Conservation (phyloP, 2,797 vertebrate genomes). For the Vipera ursinii region DNA sequence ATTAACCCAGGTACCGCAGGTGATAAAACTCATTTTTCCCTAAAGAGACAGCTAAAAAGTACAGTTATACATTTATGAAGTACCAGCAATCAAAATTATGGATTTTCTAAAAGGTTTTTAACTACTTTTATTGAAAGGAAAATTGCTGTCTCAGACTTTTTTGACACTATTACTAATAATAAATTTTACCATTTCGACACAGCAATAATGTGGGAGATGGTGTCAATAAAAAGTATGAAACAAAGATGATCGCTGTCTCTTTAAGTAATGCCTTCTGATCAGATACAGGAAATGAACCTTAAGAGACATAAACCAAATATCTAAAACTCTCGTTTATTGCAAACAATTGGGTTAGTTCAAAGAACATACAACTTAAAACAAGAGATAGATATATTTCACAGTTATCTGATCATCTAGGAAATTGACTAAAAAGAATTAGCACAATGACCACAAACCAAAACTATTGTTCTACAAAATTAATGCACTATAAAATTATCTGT, state of each 20-base stretch:
- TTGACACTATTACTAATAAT: constrained; percentile 81
- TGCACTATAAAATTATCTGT: neutral
- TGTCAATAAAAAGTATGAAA: constrained; percentile 79
- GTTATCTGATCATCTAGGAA: neutral
- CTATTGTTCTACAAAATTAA: neutral
- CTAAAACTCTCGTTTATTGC: constrained; percentile 48
- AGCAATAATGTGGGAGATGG: constrained; percentile 73
- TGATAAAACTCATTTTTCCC: constrained; percentile 86
- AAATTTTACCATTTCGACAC: constrained; percentile 80
- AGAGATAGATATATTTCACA: neutral
- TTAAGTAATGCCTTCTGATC: constrained; percentile 73
- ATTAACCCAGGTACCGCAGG: constrained; percentile 84
- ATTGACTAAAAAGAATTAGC: constrained; percentile 5
- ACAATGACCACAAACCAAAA: neutral
- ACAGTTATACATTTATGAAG: constrained; percentile 86
- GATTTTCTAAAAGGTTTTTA: constrained; percentile 88
- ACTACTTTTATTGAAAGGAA: constrained; percentile 87
- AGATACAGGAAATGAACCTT: constrained; percentile 70
- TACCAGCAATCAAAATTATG: constrained; percentile 86
- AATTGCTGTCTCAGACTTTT: constrained; percentile 85
- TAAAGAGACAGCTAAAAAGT: constrained; percentile 87
- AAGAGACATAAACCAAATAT: constrained; percentile 62
- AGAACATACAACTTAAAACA: accelerated
- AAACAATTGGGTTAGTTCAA: constrained; percentile 17
- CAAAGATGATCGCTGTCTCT: constrained; percentile 74